Percentiles rank a stretch among this genome's conserved stretches.
phyloP scores from a whole-genome alignment of 2,888 invertebrate species.

The Diploptera punctata region DNA sequence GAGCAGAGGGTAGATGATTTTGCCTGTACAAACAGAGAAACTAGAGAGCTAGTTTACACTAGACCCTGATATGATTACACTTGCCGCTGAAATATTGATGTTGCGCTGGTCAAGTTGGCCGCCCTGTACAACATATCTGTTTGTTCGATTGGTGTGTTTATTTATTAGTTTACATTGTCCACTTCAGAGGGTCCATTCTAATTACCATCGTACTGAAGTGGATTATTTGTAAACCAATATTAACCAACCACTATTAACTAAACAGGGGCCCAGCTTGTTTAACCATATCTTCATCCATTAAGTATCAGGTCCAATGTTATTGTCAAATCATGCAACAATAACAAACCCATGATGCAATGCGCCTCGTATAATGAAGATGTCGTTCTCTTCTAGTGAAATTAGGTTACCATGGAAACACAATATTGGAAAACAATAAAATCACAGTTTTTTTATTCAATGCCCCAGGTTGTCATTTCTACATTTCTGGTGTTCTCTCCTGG shows the following conservation, averaged over 20 bases:
- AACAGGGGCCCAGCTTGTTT: slow-evolving; percentile 23
- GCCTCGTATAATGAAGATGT: background rate
- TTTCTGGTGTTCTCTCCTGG: too few relatives aligned
- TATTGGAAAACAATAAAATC: too few relatives aligned
- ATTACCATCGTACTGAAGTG: slow-evolving; percentile 29
- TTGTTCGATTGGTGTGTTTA: slow-evolving; percentile 27
- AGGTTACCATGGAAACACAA: too few relatives aligned
- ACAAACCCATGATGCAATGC: slow-evolving; percentile 8
- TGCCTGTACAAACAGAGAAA: too few relatives aligned
- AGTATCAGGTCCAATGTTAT: slow-evolving; percentile 28
- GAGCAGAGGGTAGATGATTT: too few relatives aligned
- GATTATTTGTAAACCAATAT: slow-evolving; percentile 36
- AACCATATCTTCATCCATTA: slow-evolving; percentile 32
- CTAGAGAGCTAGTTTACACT: too few relatives aligned
- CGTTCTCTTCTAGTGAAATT: background rate
- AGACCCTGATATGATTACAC: slow-evolving; percentile 31
- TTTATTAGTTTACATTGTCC: slow-evolving; percentile 30
- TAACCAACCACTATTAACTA: slow-evolving; percentile 36
- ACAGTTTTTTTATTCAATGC: too few relatives aligned
- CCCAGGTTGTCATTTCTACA: too few relatives aligned
- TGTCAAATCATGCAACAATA: slow-evolving; percentile 26
- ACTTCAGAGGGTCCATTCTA: slow-evolving; percentile 30
- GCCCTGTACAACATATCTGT: slow-evolving; percentile 9
- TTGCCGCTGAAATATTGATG: slow-evolving; percentile 26
- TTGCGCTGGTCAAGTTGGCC: slow-evolving; percentile 14